Conservation (phyloP, 2,888 invertebrate genomes). For the Endomychus coccineus region DNA sequence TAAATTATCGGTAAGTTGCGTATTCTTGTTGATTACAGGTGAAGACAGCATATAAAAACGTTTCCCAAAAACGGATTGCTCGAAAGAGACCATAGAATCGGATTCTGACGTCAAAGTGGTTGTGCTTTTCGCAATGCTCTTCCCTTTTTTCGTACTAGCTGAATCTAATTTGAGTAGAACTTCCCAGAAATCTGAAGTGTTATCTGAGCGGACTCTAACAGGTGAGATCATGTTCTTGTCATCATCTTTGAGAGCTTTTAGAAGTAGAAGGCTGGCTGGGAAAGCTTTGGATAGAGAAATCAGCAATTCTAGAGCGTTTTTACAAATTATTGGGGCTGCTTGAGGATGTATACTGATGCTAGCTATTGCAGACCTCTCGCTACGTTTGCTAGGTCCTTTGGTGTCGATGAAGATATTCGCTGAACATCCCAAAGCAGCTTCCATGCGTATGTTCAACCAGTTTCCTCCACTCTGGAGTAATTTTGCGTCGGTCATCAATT, state of each 20-base stretch:
- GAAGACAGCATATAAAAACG: constrained; percentile 67
- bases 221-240: constrained; percentile 40
- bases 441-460: constrained; percentile 74
- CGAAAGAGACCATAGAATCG: constrained; percentile 46
- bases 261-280: constrained; percentile 70
- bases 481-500: constrained; percentile 40
- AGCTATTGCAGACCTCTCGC: constrained; percentile 36
- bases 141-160: constrained; percentile 54
- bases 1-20: constrained; percentile 68
- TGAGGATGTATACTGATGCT: constrained; percentile 66
- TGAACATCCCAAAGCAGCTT: constrained; percentile 70
- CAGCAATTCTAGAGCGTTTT: constrained; percentile 68
- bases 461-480: constrained; percentile 42
- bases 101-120: constrained; percentile 34
- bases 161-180: constrained; percentile 66
- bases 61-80: constrained; percentile 67
- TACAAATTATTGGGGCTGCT: constrained; percentile 67
- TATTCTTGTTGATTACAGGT: constrained; percentile 66
- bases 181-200: constrained; percentile 68
- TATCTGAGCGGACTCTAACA: constrained; percentile 37
- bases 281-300: constrained; percentile 76
- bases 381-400: constrained; percentile 48
- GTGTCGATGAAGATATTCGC: constrained; percentile 75
- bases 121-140: constrained; percentile 46
- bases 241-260: constrained; percentile 48